Evolutionary conservation across 2,888 invertebrate species (phyloP).

Genomic region (Callimorpha dominula): DNA sequence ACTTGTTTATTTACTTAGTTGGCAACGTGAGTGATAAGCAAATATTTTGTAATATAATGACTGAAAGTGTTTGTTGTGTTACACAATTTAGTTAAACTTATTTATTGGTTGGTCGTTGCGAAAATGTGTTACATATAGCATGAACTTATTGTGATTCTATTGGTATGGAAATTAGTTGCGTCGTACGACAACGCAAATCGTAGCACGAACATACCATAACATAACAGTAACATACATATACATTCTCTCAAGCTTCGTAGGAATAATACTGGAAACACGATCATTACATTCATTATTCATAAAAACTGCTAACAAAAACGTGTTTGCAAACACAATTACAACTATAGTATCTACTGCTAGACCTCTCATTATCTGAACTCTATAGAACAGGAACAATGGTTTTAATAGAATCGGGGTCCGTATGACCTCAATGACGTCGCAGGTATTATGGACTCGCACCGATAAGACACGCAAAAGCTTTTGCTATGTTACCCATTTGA

Average conservation of each 20-base stretch:
- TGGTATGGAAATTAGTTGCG: conserved; percentile 67
- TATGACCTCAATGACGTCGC: conserved; percentile 70
- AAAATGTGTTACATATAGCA: conserved; percentile 60
- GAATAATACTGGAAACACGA: not conserved
- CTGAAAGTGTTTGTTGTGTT: conserved; percentile 61
- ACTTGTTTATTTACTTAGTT: conserved; percentile 75
- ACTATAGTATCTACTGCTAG: conserved; percentile 53
- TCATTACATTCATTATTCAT: conserved; percentile 1
- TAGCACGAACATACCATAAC: conserved; percentile 20
- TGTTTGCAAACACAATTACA: conserved; percentile 57
- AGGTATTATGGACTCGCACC: conserved; percentile 60
- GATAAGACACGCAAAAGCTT: conserved; percentile 73
- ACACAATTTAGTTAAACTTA: conserved; percentile 61
- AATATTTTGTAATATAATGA: conserved; percentile 76
- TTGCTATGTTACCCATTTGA: conserved; percentile 36
- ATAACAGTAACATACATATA: conserved; percentile 3
- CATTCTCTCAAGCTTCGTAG: not conserved
- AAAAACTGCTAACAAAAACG: conserved; percentile 35
- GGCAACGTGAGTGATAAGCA: conserved; percentile 67
- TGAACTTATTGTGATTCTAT: conserved; percentile 61
- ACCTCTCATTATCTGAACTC: conserved; percentile 66
- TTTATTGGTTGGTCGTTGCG: conserved; percentile 61
- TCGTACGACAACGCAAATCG: conserved; percentile 43
- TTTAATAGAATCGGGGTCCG: conserved; percentile 62
- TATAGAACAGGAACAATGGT: conserved; percentile 75